Percentiles rank a stretch among this genome's conserved stretches.
phyloP scores from a whole-genome alignment of 1,140 invertebrate species.

The Cyclina sinensis region DNA sequence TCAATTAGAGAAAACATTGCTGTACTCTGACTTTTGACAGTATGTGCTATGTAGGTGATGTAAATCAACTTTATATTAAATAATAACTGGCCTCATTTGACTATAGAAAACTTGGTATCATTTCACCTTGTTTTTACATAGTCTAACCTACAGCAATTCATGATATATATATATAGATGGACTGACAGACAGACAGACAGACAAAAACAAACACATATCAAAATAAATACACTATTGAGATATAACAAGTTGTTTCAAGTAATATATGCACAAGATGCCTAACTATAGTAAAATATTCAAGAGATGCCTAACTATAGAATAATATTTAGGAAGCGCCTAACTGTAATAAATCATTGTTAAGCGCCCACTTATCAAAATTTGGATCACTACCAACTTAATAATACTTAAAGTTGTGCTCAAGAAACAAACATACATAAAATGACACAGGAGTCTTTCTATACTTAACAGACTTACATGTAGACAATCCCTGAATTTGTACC shows the following conservation, averaged over 20 bases:
- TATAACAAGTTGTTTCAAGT: conserved; percentile 2
- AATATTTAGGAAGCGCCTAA: no score
- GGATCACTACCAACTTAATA: background rate
- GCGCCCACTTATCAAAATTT: no score
- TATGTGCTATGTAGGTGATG: no score
- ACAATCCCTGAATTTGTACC: conserved; percentile 14
- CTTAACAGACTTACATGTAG: background rate
- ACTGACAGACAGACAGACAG: background rate
- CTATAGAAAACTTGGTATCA: background rate
- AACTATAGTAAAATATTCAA: conserved; percentile 29
- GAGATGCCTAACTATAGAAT: background rate
- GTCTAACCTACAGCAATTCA: conserved; percentile 4
- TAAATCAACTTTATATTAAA: no score
- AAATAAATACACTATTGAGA: conserved; percentile 23
- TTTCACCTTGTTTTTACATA: conserved; percentile 12
- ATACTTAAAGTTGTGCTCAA: conserved; percentile 1
- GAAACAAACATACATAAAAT: background rate
- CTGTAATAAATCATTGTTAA: no score
- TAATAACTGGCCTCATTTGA: background rate
- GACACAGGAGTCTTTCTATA: background rate
- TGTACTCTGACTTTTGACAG: no score
- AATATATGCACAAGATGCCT: conserved; percentile 19
- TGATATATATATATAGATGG: no score
- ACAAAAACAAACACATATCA: conserved; percentile 36
- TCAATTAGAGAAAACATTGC: no score